phyloP scores from a whole-genome alignment of 2,113 vertebrate genomes.

The Scortum barcoo region DNA sequence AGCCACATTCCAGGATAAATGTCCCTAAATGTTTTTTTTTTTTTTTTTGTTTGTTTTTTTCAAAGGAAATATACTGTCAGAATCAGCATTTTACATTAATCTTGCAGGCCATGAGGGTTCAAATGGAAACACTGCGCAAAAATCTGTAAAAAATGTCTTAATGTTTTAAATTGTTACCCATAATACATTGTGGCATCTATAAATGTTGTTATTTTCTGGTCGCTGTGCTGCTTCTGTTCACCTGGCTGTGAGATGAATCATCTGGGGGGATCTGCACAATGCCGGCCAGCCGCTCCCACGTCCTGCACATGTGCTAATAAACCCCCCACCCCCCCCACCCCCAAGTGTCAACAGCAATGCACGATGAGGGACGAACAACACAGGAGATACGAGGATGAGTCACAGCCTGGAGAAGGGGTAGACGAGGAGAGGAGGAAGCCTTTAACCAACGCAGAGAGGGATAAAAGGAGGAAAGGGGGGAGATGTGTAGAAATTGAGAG shows the following conservation, averaged over 20 bases:
- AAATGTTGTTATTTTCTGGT: conserved; percentile 36
- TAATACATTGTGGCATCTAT: conserved; percentile 11
- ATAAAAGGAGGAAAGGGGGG: neutral
- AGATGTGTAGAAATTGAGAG: neutral
- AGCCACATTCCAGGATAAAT: neutral
- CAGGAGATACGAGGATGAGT: conserved; percentile 48
- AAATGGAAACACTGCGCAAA: too few species aligned
- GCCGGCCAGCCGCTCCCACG: conserved; percentile 29
- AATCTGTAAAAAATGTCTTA: too few species aligned
- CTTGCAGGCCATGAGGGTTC: neutral
- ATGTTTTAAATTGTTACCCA: neutral
- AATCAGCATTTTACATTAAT: neutral
- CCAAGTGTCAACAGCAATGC: neutral
- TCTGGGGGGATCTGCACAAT: conserved; percentile 21
- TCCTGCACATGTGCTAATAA: conserved; percentile 37
- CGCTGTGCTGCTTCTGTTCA: conserved; percentile 24
- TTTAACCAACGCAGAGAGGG: neutral
- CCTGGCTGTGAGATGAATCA: conserved; percentile 23
- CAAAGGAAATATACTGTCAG: neutral
- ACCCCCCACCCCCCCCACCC: too few species aligned
- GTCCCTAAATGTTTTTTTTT: too few species aligned
- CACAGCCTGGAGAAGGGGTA: conserved; percentile 34
- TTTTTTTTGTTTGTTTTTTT: too few species aligned
- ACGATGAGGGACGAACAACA: conserved; percentile 8
- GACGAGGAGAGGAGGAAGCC: conserved; percentile 16